Evolutionary conservation across 2,797 vertebrate genomes (phyloP).

Genomic region (Cossypha heuglini): DNA sequence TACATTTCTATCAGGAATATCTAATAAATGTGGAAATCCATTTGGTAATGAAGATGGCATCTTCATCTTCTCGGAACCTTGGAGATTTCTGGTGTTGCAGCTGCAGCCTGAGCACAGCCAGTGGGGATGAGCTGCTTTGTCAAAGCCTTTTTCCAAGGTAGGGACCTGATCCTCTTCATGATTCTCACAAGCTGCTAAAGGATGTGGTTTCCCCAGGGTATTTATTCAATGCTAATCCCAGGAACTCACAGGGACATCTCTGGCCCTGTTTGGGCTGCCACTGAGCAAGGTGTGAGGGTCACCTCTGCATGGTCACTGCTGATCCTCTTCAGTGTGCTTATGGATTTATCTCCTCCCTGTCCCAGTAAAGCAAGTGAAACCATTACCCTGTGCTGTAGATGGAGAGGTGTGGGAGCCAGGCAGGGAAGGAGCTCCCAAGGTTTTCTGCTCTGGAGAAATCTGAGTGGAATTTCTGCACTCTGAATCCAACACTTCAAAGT

Average conservation of each 20-base stretch:
- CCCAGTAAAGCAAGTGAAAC: neutral
- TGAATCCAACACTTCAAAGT: neutral
- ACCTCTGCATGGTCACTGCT: neutral
- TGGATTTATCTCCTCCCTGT: neutral
- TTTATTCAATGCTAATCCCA: neutral
- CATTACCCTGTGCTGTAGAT: neutral
- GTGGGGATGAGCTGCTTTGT: neutral
- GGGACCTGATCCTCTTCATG: neutral
- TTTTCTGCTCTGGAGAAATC: neutral
- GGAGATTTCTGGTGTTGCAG: neutral
- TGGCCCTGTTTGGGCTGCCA: neutral
- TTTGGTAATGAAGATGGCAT: neutral
- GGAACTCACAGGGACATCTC: neutral
- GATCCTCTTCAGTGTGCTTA: neutral
- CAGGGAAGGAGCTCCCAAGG: neutral
- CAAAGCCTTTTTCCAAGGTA: neutral
- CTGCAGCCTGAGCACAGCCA: neutral
- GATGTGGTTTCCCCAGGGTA: neutral
- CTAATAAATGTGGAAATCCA: conserved; percentile 48
- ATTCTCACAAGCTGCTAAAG: neutral
- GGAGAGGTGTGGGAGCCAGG: neutral
- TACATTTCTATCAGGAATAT: conserved; percentile 32
- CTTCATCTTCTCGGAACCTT: neutral
- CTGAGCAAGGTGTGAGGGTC: neutral
- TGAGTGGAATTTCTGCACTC: neutral